Percentiles rank a stretch among this genome's conserved stretches.
These are phyloP conservation scores for Eugnorisma glareosa DNA, from an alignment of 2,888 invertebrate genomes.

Conservation along the genomic window DNA sequence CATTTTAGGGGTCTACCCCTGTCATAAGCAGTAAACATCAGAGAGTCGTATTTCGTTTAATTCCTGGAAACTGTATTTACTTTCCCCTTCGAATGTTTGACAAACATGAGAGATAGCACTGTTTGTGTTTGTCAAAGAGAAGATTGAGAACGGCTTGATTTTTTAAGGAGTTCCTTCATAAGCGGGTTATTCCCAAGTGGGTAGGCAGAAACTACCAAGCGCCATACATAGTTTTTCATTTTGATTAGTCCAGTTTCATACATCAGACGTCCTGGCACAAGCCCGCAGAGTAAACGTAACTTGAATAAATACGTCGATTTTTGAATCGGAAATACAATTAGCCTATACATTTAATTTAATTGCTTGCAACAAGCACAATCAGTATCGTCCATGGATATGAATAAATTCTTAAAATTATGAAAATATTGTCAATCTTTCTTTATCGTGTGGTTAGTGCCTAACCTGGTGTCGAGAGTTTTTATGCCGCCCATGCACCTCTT, in stretches of 20 bases:
- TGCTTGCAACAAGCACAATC: too few species aligned
- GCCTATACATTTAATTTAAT: too few species aligned
- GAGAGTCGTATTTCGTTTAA: not conserved
- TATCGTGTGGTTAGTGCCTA: too few species aligned
- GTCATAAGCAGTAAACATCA: slow-evolving; percentile 14
- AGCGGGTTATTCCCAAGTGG: not conserved
- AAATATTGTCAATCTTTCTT: too few species aligned
- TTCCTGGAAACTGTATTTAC: slow-evolving; percentile 9
- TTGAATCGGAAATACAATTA: too few species aligned
- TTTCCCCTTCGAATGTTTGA: not conserved
- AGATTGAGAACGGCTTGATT: slow-evolving; percentile 16
- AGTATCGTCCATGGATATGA: too few species aligned
- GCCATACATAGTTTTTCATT: not conserved
- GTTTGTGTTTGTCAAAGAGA: not conserved
- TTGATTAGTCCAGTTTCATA: too few species aligned
- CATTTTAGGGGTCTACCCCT: slow-evolving; percentile 15
- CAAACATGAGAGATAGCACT: not conserved
- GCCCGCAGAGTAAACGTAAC: not conserved
- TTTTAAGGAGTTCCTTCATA: not conserved
- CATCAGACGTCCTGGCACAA: not conserved
- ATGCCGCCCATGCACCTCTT: too few species aligned
- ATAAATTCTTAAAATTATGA: too few species aligned
- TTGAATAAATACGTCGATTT: too few species aligned
- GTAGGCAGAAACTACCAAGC: not conserved
- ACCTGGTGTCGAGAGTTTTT: too few species aligned